Base-by-base conservation (phyloP, 2,888 invertebrate species). In the Junonia oenone region DNA sequence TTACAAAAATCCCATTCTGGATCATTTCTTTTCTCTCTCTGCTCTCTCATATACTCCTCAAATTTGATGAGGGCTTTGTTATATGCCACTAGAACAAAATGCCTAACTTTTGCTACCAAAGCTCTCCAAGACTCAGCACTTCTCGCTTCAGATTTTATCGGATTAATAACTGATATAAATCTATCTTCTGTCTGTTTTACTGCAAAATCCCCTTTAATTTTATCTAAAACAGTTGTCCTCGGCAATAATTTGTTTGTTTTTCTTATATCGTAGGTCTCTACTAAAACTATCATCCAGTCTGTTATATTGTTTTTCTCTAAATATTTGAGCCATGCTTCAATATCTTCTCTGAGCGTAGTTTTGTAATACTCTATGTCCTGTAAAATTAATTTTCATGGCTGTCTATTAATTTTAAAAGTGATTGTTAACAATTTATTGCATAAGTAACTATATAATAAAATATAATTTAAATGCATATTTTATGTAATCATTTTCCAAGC, bases 351-450 rank as follows among this genome's bases (percentile, higher is more conserved):
- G n/a, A 97, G 92, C 50, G 92, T 93, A 48, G 94, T 92, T 85
- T 98, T 98, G 77, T 99, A 99, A 50, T 93, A 92, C 82, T 99
- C 99, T 66, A 98, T 91, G 87, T 99, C 98, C 98, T 98, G 74
- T 45, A 80, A 79, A 40, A 17, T 50, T 19, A 31, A 48, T 5
- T 37, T 2, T 14, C 6, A 8, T 43, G 22, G 2, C 17, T 15
- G 3, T 6, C 6, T 14, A 15, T 15, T 6, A 37, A 33, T 11
- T 1, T 15, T n/a, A 9, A 6, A 37, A 15, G 22, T 22, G 2
- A 22, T 5, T 22, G 22, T 22, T 22, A 22, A 2, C 5, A 3
- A 22, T 22, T 22, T 22, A 22, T 22, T 22, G 22, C 22, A 22
- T 5, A 22, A 22, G 5, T 3, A 22, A 22, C 22, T 3, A 5